phyloP scores from a whole-genome alignment of 64 coral and sea anemone species.

The Dendronephthya gigantea region DNA sequence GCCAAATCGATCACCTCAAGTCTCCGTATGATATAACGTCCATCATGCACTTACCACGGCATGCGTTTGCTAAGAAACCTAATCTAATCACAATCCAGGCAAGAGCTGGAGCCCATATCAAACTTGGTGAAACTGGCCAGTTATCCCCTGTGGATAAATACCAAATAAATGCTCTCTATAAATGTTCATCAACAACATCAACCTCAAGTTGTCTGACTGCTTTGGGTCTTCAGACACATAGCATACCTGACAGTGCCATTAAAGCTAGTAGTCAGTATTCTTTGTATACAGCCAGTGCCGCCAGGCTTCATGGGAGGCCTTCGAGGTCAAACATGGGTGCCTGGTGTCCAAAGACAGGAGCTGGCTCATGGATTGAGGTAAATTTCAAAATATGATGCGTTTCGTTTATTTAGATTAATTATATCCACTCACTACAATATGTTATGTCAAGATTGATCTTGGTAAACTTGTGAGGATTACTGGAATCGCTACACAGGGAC shows the following conservation, averaged over 20 bases:
- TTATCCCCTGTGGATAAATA: slow-evolving; percentile 60
- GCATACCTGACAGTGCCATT: not conserved
- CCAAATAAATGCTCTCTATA: slow-evolving; percentile 69
- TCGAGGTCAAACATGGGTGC: not conserved
- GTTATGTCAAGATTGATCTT: not conserved
- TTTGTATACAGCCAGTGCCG: not conserved
- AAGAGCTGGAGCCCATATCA: slow-evolving; percentile 29
- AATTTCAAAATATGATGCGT: not conserved
- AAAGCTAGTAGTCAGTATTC: not conserved
- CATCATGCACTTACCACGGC: slow-evolving; percentile 64
- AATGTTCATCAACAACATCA: slow-evolving; percentile 25
- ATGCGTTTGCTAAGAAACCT: slow-evolving; percentile 56
- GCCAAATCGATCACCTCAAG: slow-evolving; percentile 40
- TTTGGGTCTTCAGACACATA: not conserved
- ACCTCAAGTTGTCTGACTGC: not conserved
- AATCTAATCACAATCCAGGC: slow-evolving; percentile 49
- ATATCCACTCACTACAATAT: not conserved
- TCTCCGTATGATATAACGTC: slow-evolving; percentile 73
- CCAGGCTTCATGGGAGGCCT: not conserved
- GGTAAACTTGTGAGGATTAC: not conserved
- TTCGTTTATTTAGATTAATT: no score
- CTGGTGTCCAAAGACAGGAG: not conserved
- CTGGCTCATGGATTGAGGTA: not conserved
- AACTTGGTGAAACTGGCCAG: slow-evolving; percentile 25
- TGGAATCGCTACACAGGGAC: not conserved